phyloP scores from a whole-genome alignment of 2,888 invertebrate species.

The Ceratothoa steindachneri region DNA sequence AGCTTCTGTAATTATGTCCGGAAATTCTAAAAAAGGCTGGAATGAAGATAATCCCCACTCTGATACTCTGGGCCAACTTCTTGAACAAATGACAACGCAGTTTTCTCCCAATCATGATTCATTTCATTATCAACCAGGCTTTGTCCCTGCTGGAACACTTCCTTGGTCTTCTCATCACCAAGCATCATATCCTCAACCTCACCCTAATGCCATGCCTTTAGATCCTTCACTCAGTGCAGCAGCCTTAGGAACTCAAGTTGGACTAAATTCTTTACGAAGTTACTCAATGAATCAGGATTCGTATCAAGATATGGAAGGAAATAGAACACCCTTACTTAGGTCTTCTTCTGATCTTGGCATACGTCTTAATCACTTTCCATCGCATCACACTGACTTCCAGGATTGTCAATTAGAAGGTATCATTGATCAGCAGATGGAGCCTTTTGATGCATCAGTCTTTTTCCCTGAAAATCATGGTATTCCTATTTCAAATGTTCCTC shows the following conservation, averaged over 20 bases:
- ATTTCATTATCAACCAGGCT: slow-evolving; percentile 33
- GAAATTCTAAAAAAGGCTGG: neutral
- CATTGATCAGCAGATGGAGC: neutral
- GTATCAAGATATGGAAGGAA: slow-evolving; percentile 25
- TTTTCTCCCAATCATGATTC: slow-evolving; percentile 34
- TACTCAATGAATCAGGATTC: slow-evolving; percentile 43
- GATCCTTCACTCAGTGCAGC: neutral
- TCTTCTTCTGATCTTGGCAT: slow-evolving; percentile 42
- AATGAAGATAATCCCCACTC: neutral
- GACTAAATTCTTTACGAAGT: slow-evolving; percentile 18
- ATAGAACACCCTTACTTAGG: slow-evolving; percentile 32
- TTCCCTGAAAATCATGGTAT: neutral
- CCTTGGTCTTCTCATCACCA: slow-evolving; percentile 24
- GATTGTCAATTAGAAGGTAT: slow-evolving; percentile 1
- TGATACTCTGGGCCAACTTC: slow-evolving; percentile 24
- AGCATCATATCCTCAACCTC: neutral
- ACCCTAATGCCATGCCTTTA: neutral
- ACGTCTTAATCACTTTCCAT: slow-evolving; percentile 28
- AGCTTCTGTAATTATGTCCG: neutral
- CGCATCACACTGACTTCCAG: neutral
- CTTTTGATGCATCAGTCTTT: neutral
- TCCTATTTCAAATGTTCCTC: neutral
- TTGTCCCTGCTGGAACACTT: slow-evolving; percentile 31
- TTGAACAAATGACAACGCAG: slow-evolving; percentile 34
- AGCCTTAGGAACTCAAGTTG: neutral